phyloP scores from a whole-genome alignment of 2,113 vertebrate genomes.

The Apodemus sylvaticus region DNA sequence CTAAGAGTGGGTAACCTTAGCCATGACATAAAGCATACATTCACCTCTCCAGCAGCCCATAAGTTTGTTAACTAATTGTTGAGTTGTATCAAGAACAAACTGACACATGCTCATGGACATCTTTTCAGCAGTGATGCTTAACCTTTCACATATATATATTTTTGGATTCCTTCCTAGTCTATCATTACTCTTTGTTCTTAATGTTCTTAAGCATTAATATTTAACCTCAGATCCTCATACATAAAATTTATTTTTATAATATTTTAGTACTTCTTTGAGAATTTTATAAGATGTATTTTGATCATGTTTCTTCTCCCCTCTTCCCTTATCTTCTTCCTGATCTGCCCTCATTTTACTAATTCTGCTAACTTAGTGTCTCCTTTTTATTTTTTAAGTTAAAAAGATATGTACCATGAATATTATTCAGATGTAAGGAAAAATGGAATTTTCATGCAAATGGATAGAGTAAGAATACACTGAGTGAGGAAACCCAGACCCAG shows the following conservation, averaged over 20 bases:
- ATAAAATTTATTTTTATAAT: background rate
- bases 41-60: background rate
- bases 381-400: background rate
- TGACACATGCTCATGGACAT: background rate
- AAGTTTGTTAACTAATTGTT: background rate
- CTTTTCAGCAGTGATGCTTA: background rate
- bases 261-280: background rate
- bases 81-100: background rate
- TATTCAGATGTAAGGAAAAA: background rate
- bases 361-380: background rate
- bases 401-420: background rate
- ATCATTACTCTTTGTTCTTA: background rate
- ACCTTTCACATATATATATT: background rate
- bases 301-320: background rate
- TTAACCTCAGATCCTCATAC: background rate
- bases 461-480: background rate
- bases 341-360: background rate
- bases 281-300: background rate
- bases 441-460: background rate
- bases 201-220: background rate
- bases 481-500: background rate
- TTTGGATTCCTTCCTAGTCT: background rate
- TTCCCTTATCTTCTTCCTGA: background rate
- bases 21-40: background rate
- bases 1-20: background rate